Conservation (phyloP, 2,888 invertebrate genomes). For the Erynnis tages region DNA sequence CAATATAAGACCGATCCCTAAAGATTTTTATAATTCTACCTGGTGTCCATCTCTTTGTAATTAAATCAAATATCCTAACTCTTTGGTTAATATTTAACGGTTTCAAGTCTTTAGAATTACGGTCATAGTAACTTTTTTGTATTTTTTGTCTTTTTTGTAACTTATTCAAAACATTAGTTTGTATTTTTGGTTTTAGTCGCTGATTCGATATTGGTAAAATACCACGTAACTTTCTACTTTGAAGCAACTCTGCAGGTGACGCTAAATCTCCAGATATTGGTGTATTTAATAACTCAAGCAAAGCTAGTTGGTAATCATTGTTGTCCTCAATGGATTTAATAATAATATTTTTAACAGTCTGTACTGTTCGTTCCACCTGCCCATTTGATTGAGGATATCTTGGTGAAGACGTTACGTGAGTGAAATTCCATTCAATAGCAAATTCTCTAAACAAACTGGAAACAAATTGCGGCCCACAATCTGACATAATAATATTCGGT, state of each 20-base stretch:
- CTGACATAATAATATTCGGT: neutral
- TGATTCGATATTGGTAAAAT: neutral
- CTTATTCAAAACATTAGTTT: neutral
- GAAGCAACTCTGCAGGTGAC: neutral
- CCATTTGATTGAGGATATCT: slow-evolving; percentile 22
- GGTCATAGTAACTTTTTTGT: neutral
- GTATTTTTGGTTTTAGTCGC: neutral
- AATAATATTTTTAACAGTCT: slow-evolving; percentile 17
- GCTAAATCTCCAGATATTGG: neutral
- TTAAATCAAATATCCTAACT: neutral
- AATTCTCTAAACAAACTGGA: neutral
- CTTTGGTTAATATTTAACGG: neutral
- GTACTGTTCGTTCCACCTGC: slow-evolving; percentile 10
- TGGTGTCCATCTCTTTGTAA: neutral
- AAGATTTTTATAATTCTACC: neutral
- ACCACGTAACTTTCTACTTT: neutral
- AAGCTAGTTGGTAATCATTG: neutral
- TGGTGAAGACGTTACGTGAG: slow-evolving; percentile 9
- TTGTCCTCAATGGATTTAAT: neutral
- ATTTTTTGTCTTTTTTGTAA: neutral
- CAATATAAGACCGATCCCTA: neutral
- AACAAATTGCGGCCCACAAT: neutral
- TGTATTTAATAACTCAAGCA: slow-evolving; percentile 3
- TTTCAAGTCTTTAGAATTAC: neutral
- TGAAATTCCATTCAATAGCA: neutral